These are phyloP conservation scores for Melanotaenia boesemani DNA, from an alignment of 2,797 vertebrate genomes.

Conservation along the genomic window DNA sequence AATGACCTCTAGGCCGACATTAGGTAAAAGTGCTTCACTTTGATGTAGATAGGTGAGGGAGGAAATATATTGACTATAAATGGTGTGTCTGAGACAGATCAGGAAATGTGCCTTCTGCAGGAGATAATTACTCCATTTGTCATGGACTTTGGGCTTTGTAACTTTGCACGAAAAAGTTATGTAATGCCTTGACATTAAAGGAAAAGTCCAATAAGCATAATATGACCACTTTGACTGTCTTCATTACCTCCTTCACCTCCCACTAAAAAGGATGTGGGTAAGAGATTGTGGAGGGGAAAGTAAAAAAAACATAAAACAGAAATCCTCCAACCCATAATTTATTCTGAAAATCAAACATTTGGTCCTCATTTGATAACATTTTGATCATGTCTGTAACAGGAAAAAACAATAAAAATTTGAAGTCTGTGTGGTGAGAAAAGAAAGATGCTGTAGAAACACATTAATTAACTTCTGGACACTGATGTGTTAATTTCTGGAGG, in stretches of 20 bases:
- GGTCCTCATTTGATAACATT: neutral
- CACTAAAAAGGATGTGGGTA: neutral
- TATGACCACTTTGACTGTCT: neutral
- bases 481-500: slow-evolving; percentile 3
- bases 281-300: neutral
- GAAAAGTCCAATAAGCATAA: neutral
- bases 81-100: neutral
- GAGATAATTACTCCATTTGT: neutral
- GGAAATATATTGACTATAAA: slow-evolving; percentile 2
- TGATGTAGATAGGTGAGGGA: neutral
- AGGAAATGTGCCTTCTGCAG: neutral
- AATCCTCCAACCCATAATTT: neutral
- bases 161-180: neutral
- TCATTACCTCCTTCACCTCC: neutral
- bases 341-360: neutral
- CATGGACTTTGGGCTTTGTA: neutral
- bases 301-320: neutral
- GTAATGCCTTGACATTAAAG: neutral
- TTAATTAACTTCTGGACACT: too few relatives aligned
- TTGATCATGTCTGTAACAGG: neutral
- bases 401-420: neutral
- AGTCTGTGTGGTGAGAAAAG: too few relatives aligned
- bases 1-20: neutral
- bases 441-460: too few relatives aligned
- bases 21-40: neutral